Evolutionary conservation across 2,797 vertebrate genomes (phyloP).

Genomic region (Pipistrellus pygmaeus): DNA sequence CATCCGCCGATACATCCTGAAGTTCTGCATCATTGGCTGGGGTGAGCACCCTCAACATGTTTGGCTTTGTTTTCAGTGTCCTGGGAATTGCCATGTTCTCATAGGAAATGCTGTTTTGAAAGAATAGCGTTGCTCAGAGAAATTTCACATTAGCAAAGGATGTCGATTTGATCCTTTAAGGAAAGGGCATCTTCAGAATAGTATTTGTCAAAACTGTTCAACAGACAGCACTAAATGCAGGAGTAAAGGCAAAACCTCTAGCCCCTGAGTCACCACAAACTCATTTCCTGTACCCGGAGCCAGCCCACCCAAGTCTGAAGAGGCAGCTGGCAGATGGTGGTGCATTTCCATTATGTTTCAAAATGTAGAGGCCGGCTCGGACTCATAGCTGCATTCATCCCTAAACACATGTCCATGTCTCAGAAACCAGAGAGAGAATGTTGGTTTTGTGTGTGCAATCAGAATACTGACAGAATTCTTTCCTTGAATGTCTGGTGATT

Average conservation of each 20-base stretch:
- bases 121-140: neutral
- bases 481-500: neutral
- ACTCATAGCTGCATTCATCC: neutral
- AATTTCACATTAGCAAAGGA: neutral
- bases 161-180: neutral
- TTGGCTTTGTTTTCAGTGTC: neutral
- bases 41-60: slow-evolving; percentile 88
- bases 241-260: slow-evolving; percentile 35
- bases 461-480: slow-evolving; percentile 8
- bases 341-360: slow-evolving; percentile 54
- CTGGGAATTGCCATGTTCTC: neutral
- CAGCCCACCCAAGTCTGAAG: slow-evolving; percentile 63
- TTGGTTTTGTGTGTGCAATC: slow-evolving; percentile 25
- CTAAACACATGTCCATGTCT: neutral
- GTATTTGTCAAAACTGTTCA: neutral
- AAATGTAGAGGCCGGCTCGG: slow-evolving; percentile 27
- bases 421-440: slow-evolving; percentile 6
- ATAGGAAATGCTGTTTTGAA: neutral
- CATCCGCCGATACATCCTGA: slow-evolving; percentile 96
- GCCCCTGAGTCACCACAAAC: slow-evolving; percentile 59
- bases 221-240: neutral
- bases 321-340: slow-evolving; percentile 44
- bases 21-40: slow-evolving; percentile 98
- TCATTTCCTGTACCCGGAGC: slow-evolving; percentile 60
- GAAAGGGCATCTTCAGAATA: neutral